Evolutionary conservation across 2,113 vertebrate species (phyloP), one percentile per base, ranked within the genome.

Genomic region (Redunca redunca): DNA sequence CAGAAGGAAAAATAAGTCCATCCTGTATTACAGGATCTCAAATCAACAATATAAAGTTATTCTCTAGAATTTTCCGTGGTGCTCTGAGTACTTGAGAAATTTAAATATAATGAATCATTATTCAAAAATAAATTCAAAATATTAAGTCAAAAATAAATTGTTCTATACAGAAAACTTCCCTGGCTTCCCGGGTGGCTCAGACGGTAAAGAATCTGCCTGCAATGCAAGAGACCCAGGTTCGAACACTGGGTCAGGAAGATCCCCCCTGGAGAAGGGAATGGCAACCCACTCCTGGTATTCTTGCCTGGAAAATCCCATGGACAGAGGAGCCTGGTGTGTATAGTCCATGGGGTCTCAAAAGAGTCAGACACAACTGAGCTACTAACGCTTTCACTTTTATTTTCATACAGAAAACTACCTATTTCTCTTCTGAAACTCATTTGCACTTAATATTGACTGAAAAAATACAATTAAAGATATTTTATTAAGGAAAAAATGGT

Each of bases 71-170:
- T 91, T 94, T 55, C 15, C 26, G 81, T 97, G 26, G 17, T 86
- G 15, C 19, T 94, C 43, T 74, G 23, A 88, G 26, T 33, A 52
- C 17, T 62, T 93, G 9, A 96, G 13, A 94, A 67, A 67, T 89
- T 57, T 88, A 78, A 91, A 77, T 60, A 77, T 40, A 97, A 92
- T 80, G 17, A 64, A 89, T 43, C 19, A 90, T 19, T 94, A 87
- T 93, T 48, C 82, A 92, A 90, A 95, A 82, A 53, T 96, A 81
- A 90, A 94, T 82, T 48, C 87, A 96, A 94, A 12, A 88, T 78
- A 94, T 30, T 91, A 87, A 95, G 17, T 53, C 23, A 43, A 91
- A 93, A 96, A 74, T 91, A 95, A 74, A 62, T 43, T 67, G 3
- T 89, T 95, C 28, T 82, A 43, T 60, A 77, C 16, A 85, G 5